Evolutionary conservation across 2,888 invertebrate species (phyloP), one percentile per base, ranked within the genome.

Genomic region (Eupithecia centaureata): DNA sequence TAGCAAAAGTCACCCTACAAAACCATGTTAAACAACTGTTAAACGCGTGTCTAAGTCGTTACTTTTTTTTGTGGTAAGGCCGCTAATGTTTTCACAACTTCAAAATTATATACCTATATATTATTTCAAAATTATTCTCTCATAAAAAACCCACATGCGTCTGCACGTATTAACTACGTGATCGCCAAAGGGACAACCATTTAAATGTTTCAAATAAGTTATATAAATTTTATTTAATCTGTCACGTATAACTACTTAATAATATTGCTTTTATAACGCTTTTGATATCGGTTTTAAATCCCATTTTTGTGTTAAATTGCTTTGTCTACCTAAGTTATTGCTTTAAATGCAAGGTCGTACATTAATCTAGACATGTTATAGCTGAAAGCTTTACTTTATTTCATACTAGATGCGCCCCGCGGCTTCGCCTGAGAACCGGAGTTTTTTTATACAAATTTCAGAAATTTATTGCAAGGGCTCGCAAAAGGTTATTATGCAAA

Each of bases 81-180:
- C n/a, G n/a, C 8, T 8, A 42, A 8, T 18, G 47, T 22, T 47
- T 22, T 47, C 18, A 10, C 2, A 47, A 47, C 4, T n/a, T 22
- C 47, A n/a, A n/a, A n/a, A n/a, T n/a, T n/a, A n/a, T n/a, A n/a
- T n/a, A n/a, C n/a, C n/a, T n/a, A n/a, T n/a, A n/a, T n/a, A n/a
- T n/a, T n/a, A n/a, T 47, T 47, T 47, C 2, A 3, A 47, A 47
- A 47, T 22, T 47, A 47, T 47, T 47, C 18, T 22, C 47, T 10
- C 12, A 22, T 47, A 10, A 47, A 42, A 22, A 47, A 22, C 47
- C 47, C 18, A 47, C 47, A 47, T 47, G 47, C 10, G 47, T 22
- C 22, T 47, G 47, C 47, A 47, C 47, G 47, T 47, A 47, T 35
- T 42, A 12, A 47, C 47, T 12, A 22, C 47, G 47, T 47, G 47